Conservation (phyloP, 2,797 vertebrate species). For the Sparidentex hasta region DNA sequence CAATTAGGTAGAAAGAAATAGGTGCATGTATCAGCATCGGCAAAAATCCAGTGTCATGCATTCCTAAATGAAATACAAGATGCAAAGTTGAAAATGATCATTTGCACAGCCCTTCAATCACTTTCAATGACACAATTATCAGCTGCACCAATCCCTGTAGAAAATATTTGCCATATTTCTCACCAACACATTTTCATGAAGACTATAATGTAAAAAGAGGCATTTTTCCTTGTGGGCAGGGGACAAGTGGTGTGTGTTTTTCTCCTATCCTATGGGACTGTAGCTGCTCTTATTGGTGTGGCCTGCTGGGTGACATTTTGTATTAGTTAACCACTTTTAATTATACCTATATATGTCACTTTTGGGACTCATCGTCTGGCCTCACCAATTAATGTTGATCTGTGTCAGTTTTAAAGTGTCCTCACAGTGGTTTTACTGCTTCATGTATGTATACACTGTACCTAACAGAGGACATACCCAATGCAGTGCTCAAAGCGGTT, state of each 20-base stretch:
- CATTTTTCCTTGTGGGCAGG: too few species aligned
- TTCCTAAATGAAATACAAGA: too few species aligned
- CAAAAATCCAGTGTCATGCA: too few species aligned
- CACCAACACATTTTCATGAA: not conserved
- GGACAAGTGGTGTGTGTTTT: too few species aligned
- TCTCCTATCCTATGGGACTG: too few species aligned
- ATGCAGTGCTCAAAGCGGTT: constrained; percentile 88
- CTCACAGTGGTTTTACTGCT: not conserved
- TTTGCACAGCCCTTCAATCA: not conserved
- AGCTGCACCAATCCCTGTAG: not conserved
- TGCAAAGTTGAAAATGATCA: too few species aligned
- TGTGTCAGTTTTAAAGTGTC: not conserved
- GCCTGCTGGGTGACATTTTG: not conserved
- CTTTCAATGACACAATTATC: not conserved
- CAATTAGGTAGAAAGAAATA: too few species aligned
- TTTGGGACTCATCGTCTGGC: not conserved
- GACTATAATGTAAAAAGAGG: too few species aligned
- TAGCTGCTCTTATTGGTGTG: too few species aligned
- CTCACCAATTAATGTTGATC: not conserved
- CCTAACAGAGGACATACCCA: constrained; percentile 68
- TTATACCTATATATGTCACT: not conserved
- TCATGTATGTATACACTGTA: too few species aligned
- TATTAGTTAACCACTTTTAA: not conserved
- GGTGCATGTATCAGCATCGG: too few species aligned
- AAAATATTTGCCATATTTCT: not conserved